These are phyloP conservation scores for Diabrotica virgifera DNA, from an alignment of 1,140 invertebrate genomes.

Conservation along the genomic window DNA sequence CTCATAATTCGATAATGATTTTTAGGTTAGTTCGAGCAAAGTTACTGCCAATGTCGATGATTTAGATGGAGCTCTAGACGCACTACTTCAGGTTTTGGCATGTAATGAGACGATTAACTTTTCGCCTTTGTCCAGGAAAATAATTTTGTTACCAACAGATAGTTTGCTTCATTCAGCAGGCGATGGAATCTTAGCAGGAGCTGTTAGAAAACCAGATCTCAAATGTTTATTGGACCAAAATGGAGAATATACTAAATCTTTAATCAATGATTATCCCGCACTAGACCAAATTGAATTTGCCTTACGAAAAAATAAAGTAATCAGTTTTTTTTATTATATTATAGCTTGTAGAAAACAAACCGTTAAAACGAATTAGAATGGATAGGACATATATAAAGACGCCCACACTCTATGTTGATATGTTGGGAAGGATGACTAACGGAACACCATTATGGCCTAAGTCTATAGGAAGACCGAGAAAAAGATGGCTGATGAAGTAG, in stretches of 20 bases:
- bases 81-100: slow-evolving; percentile 56
- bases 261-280: slow-evolving; percentile 61
- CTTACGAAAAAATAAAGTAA: slow-evolving; percentile 53
- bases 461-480: too few relatives aligned
- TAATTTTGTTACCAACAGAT: slow-evolving; percentile 50
- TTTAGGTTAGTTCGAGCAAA: slow-evolving; percentile 33
- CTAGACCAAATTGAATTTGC: slow-evolving; percentile 58
- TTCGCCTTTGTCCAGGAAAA: slow-evolving; percentile 44
- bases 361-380: not conserved
- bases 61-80: slow-evolving; percentile 62
- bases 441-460: too few relatives aligned
- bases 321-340: not conserved
- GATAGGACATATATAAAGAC: too few relatives aligned
- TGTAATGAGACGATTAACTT: slow-evolving; percentile 47
- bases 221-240: slow-evolving; percentile 55
- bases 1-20: not conserved
- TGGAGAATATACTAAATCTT: slow-evolving; percentile 55
- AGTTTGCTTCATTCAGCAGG: slow-evolving; percentile 49
- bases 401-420: too few relatives aligned
- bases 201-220: slow-evolving; percentile 45
- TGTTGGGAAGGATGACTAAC: too few relatives aligned
- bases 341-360: not conserved
- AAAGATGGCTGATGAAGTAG: too few relatives aligned
- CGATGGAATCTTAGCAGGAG: slow-evolving; percentile 47
- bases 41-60: slow-evolving; percentile 59